Conservation (phyloP, 1,140 invertebrate genomes). For the Lordiphosa stackelbergi region DNA sequence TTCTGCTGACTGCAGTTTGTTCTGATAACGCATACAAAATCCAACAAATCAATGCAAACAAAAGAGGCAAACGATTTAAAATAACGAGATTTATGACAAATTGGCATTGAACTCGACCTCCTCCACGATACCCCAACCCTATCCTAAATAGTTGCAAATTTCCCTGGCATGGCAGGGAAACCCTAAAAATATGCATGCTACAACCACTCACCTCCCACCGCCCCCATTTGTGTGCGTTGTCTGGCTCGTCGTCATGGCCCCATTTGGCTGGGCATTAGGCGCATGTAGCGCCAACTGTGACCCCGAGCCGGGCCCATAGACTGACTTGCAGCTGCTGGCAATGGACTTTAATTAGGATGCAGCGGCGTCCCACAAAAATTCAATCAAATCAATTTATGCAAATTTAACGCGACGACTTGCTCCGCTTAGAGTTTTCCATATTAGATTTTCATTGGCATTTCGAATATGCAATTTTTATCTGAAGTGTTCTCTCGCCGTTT, state of each 20-base stretch:
- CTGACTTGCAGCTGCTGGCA: constrained; percentile 11
- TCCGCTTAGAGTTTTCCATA: constrained; percentile 30
- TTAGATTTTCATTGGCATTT: constrained; percentile 49
- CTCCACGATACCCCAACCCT: not conserved
- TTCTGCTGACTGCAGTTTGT: constrained; percentile 41
- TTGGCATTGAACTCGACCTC: constrained; percentile 39
- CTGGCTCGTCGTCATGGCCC: constrained; percentile 26
- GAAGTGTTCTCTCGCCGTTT: not conserved
- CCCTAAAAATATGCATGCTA: constrained; percentile 62
- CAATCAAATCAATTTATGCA: constrained; percentile 76
- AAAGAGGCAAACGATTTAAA: constrained; percentile 49
- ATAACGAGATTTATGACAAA: constrained; percentile 75
- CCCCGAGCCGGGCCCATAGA: constrained; percentile 25
- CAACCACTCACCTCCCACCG: not conserved
- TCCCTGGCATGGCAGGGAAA: constrained; percentile 22
- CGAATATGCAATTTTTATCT: constrained; percentile 43
- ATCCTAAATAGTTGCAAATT: constrained; percentile 61
- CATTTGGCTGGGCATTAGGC: constrained; percentile 55
- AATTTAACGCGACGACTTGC: constrained; percentile 60
- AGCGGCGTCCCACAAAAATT: constrained; percentile 66
- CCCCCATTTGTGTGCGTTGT: constrained; percentile 16
- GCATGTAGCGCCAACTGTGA: constrained; percentile 72
- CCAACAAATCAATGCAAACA: constrained; percentile 39
- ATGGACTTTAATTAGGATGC: constrained; percentile 14
- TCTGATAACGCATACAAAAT: constrained; percentile 39